Evolutionary conservation across 2,113 vertebrate genomes (phyloP).

Genomic region (Fregetta grallaria): DNA sequence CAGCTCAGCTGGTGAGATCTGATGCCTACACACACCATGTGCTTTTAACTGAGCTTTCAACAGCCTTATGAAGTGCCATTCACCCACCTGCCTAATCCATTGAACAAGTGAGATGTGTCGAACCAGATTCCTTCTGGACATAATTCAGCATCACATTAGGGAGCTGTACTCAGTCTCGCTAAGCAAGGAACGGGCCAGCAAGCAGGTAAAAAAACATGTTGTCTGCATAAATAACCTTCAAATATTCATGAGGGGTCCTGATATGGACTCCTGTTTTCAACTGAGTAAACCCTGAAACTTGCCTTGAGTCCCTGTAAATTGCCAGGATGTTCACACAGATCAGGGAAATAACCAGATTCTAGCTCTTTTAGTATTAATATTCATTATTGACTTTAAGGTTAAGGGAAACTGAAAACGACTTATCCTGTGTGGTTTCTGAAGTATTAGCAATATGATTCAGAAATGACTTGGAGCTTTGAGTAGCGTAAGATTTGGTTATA

Average conservation of each 20-base stretch:
- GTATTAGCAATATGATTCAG: not conserved
- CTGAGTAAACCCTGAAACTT: not conserved
- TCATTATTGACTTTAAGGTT: not conserved
- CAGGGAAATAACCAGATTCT: not conserved
- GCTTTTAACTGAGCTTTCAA: not conserved
- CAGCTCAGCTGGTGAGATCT: not conserved
- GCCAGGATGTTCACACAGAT: not conserved
- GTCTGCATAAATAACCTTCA: not conserved
- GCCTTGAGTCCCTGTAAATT: not conserved
- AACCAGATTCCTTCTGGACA: not conserved
- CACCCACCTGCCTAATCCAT: not conserved
- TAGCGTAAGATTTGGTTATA: not conserved
- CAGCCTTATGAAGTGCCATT: not conserved
- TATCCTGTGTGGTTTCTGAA: not conserved
- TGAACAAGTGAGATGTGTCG: not conserved
- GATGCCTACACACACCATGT: not conserved
- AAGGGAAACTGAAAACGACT: not conserved
- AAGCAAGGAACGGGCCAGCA: not conserved
- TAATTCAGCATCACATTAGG: not conserved
- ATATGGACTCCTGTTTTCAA: not conserved
- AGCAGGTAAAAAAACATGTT: not conserved
- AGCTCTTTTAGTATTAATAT: not conserved
- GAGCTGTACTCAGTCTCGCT: not conserved
- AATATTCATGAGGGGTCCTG: not conserved
- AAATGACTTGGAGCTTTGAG: not conserved